These are phyloP conservation scores for Tympanoctomys barrerae DNA, from an alignment of 2,797 vertebrate species.

Conservation along the genomic window DNA sequence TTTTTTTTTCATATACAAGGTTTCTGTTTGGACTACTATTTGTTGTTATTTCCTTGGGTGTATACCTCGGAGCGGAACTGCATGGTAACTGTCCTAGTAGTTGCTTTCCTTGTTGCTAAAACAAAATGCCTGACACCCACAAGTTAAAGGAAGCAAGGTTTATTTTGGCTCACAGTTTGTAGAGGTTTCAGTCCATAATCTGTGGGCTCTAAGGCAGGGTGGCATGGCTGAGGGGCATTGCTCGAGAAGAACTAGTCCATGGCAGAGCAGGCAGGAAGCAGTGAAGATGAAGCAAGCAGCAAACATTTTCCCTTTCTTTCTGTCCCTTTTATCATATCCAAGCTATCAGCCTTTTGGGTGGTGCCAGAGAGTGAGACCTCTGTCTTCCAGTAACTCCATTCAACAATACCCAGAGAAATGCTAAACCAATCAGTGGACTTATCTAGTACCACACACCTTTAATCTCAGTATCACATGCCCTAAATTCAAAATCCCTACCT, in stretches of 20 bases:
- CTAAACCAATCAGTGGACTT: not conserved
- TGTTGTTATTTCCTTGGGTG: not conserved
- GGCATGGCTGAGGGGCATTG: not conserved
- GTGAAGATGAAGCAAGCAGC: not conserved
- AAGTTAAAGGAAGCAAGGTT: not conserved
- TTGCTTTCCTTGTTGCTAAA: not conserved
- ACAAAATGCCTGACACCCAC: not conserved
- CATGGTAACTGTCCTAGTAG: not conserved
- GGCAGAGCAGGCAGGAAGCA: not conserved
- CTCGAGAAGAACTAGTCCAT: not conserved
- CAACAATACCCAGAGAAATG: not conserved
- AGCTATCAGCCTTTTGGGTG: not conserved
- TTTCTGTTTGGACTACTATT: not conserved
- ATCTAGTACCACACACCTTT: not conserved
- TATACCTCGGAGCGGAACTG: not conserved
- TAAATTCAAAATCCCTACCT: not conserved
- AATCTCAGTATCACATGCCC: not conserved
- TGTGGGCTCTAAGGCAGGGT: not conserved
- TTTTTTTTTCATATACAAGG: not conserved
- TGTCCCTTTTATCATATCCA: not conserved
- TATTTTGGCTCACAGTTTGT: not conserved
- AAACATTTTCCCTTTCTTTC: not conserved
- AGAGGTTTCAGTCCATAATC: not conserved
- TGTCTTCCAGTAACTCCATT: not conserved
- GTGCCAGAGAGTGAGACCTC: not conserved